Evolutionary conservation across 1,140 invertebrate species (phyloP), one percentile per base, ranked within the genome.

Genomic region (Drosophila tropicalis): DNA sequence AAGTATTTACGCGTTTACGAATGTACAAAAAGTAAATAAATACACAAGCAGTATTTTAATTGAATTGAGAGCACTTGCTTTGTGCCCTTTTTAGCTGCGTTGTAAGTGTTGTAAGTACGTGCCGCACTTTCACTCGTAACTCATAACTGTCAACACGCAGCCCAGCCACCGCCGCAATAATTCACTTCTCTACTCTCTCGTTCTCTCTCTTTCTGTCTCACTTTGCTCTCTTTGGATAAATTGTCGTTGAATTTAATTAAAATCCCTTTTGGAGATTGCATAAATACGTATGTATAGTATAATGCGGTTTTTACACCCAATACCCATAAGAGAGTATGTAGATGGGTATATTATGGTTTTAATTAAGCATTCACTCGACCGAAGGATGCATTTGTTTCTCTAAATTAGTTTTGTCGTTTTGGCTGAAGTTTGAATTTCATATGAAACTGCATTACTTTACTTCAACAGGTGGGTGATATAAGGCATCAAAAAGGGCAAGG

Each of bases 171-270:
- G 44, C 19, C 9, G 17, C 3, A 51, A 51, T 51, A 15, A 22
- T 62, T 62, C 56, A 36, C 29, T n/a, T 9, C 19, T 36, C 15
- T 22, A 3, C 22, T 34, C 32, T 34, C 32, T 34, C 9, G 7
- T 3, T 34, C 39, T 62, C 60, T 40, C 58, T 34, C 15, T 32
- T 5, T 2, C 10, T 56, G 5, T 41, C 3, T 2, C 61, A 64
- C 62, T 19, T 57, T 54, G 5, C 60, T 36, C 7, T 41, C 69
- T 74, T 29, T 6, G 29, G 71, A 86, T 72, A 72, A 86, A 85
- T 85, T 69, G 71, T 67, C n/a, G 55, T 58, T 74, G 56, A 79
- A 78, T 76, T 87, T 87, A 82, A 86, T 87, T 82, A 79, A 82
- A 70, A 73, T 65, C 69, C 51, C 19, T 72, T 72, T 73, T 55